phyloP scores from a whole-genome alignment of 2,113 vertebrate genomes.

The Gopherus flavomarginatus region DNA sequence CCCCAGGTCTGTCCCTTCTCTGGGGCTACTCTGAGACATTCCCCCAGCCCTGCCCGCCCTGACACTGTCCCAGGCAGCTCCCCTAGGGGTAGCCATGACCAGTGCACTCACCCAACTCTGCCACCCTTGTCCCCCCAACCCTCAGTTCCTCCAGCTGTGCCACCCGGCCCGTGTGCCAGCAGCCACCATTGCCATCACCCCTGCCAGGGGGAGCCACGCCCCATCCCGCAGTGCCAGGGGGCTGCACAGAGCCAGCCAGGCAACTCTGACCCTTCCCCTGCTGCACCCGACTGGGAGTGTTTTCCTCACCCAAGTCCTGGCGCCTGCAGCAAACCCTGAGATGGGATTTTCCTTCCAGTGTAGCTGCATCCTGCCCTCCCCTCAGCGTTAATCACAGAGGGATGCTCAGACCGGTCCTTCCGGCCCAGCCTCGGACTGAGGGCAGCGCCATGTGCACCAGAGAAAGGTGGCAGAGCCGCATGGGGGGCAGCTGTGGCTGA shows the following conservation, averaged over 20 bases:
- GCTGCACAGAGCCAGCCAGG: not conserved
- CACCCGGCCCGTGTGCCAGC: not conserved
- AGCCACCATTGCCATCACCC: not conserved
- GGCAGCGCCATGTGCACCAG: not conserved
- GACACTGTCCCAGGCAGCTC: not conserved
- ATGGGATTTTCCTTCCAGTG: not conserved
- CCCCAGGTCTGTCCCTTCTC: not conserved
- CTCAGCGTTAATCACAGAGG: not conserved
- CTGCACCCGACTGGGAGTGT: not conserved
- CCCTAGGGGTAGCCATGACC: not conserved
- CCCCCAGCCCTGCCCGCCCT: not conserved
- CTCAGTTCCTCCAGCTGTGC: not conserved
- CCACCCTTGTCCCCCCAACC: no score
- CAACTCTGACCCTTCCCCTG: not conserved
- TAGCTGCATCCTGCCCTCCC: not conserved
- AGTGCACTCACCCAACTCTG: not conserved
- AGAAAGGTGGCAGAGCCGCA: no score
- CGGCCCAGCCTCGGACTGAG: not conserved
- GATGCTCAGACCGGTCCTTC: not conserved
- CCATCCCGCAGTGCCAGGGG: not conserved
- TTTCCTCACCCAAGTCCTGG: not conserved
- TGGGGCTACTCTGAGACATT: not conserved
- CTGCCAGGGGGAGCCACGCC: not conserved
- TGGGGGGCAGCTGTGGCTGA: no score
- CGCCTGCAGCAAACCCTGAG: not conserved